A percentile compares a stretch with the other conserved stretches of the same genome.
phyloP scores from a whole-genome alignment of 2,888 invertebrate genomes.

The Cheilosia grossa region DNA sequence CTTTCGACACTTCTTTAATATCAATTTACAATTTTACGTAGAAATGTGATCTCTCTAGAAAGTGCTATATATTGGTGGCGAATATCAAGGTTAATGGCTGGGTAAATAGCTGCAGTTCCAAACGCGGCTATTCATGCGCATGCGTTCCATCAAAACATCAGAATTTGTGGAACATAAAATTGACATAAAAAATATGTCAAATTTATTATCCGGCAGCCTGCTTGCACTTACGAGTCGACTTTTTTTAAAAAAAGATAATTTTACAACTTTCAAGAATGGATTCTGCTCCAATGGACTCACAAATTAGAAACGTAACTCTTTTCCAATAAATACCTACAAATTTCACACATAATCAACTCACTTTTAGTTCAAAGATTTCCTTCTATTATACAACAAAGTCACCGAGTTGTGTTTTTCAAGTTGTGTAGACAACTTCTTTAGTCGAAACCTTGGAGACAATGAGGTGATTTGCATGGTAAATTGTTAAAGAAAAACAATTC shows the following conservation, averaged over 20 bases:
- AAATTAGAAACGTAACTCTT: constrained; percentile 56
- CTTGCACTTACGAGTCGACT: background rate
- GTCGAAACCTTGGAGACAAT: constrained; percentile 77
- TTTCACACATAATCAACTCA: constrained; percentile 12
- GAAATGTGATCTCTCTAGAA: too few relatives aligned
- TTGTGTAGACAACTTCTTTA: constrained; percentile 82
- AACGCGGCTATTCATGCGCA: too few relatives aligned
- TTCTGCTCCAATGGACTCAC: constrained; percentile 47
- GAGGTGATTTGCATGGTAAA: constrained; percentile 77
- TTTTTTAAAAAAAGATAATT: background rate
- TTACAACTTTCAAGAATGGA: constrained; percentile 27
- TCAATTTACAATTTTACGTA: too few relatives aligned
- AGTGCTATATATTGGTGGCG: too few relatives aligned
- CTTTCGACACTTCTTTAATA: too few relatives aligned
- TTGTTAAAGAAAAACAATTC: background rate
- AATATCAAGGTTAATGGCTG: too few relatives aligned
- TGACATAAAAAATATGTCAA: constrained; percentile 28
- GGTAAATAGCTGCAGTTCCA: too few relatives aligned
- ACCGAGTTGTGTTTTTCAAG: constrained; percentile 82
- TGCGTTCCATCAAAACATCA: background rate
- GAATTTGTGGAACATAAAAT: background rate
- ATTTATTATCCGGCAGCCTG: constrained; percentile 12
- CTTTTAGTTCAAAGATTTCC: constrained; percentile 82
- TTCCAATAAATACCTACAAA: background rate
- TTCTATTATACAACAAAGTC: constrained; percentile 83